Evolutionary conservation across 2,888 invertebrate species (phyloP), one percentile per base, ranked within the genome.

Genomic region (Cyclophora albipunctata): DNA sequence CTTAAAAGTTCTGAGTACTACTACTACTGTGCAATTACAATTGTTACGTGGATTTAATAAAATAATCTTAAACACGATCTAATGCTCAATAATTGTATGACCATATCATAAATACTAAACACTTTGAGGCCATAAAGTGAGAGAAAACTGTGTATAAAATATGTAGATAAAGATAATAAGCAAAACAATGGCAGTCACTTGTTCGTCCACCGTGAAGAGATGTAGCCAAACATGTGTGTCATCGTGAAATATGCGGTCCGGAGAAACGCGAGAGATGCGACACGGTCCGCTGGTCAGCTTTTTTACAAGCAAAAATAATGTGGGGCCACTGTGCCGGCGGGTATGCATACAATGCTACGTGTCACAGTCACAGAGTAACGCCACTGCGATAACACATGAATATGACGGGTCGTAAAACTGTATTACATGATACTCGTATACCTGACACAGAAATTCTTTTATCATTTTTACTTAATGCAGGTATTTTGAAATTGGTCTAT

Each of bases 251-350:
- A 84, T 84, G 84, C 75, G 70, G 70, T 67, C 79, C 74, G 80
- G 86, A 80, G 87, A 87, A 87, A 88, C 84, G 82, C 80, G 78
- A 76, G 77, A 79, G 80, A 73, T 70, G 73, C 66, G 56, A 60
- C 71, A 81, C 78, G 85, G 71, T 84, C 66, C 67, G 79, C 55
- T 81, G 83, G 62, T 49, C 70, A 69, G 73, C 69, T 81, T 84
- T 84, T 84, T 76, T 43, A 43, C 43, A 20, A 67, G 63, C 63
- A 64, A 60, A 64, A 62, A 57, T 56, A 62, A 48, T 55, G 35
- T 48, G 59, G 34, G 64, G 63, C 54, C 54, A 45, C 41, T 63
- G 45, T 66, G 61, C 6, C 7, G 48, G 67, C 67, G 68, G 46
- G 7, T 34, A 20, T 20, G 20, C 20, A 20, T 20, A 20, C 20